phyloP scores from a whole-genome alignment of 2,888 invertebrate species.

The Acleris sparsana region DNA sequence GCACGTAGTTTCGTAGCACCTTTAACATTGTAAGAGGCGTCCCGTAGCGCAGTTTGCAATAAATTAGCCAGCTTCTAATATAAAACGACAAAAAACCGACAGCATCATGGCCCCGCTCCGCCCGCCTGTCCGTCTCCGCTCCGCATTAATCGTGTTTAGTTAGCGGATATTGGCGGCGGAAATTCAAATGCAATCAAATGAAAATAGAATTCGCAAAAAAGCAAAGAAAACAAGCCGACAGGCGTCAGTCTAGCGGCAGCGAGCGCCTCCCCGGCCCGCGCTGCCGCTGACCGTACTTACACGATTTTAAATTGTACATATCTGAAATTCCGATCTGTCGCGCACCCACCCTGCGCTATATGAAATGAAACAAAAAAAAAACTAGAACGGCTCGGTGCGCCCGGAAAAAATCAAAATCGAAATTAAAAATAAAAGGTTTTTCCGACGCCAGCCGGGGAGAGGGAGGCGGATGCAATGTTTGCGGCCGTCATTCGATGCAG shows the following conservation, averaged over 20 bases:
- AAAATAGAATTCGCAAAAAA: constrained; percentile 83
- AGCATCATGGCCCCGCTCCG: constrained; percentile 62
- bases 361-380: constrained; percentile 84
- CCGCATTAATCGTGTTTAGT: constrained; percentile 85
- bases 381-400: constrained; percentile 74
- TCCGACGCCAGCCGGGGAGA: constrained; percentile 62
- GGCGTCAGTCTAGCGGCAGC: constrained; percentile 80
- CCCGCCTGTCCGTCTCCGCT: constrained; percentile 78
- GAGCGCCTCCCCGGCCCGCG: constrained; percentile 53
- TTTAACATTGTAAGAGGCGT: constrained; percentile 64
- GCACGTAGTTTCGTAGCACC: constrained; percentile 46
- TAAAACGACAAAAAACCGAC: constrained; percentile 80
- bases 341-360: constrained; percentile 82
- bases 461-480: constrained; percentile 80
- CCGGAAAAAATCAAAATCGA: constrained; percentile 82
- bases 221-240: constrained; percentile 82
- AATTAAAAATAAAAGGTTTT: constrained; percentile 82
- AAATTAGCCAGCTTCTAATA: constrained; percentile 82
- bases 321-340: constrained; percentile 84
- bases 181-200: constrained; percentile 84
- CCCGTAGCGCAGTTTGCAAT: constrained; percentile 78
- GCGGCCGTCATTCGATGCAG: constrained; percentile 81
- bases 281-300: constrained; percentile 79
- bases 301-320: constrained; percentile 84
- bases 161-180: constrained; percentile 84